Conservation (phyloP, 2,888 invertebrate genomes). For the Trissoscelio sp. region DNA sequence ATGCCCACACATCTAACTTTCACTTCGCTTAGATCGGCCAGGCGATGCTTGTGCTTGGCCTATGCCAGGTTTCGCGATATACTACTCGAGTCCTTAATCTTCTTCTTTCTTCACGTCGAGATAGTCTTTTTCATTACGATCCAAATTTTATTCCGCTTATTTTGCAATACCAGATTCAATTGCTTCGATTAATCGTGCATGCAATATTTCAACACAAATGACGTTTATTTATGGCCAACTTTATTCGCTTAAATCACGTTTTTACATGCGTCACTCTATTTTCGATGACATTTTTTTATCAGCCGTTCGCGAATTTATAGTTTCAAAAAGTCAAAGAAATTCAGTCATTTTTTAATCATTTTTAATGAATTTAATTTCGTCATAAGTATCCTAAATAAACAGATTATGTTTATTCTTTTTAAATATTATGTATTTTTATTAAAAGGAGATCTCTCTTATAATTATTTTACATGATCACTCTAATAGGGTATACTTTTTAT, state of each 20-base stretch:
- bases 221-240: constrained; percentile 59
- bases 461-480: too few relatives aligned
- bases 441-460: too few relatives aligned
- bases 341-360: too few relatives aligned
- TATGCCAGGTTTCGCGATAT: constrained; percentile 73
- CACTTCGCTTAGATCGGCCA: constrained; percentile 82
- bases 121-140: constrained; percentile 69
- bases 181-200: constrained; percentile 64
- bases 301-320: too few relatives aligned
- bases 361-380: too few relatives aligned
- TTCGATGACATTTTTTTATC: constrained; percentile 45
- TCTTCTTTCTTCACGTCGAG: constrained; percentile 69
- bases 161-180: constrained; percentile 64
- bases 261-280: constrained; percentile 52
- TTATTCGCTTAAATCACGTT: constrained; percentile 54
- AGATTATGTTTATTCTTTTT: too few relatives aligned
- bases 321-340: too few relatives aligned
- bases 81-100: constrained; percentile 71
- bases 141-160: constrained; percentile 67
- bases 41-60: constrained; percentile 69
- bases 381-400: too few relatives aligned
- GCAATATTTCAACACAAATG: constrained; percentile 65
- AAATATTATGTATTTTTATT: too few relatives aligned
- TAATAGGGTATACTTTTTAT: too few relatives aligned
- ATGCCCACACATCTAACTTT: constrained; percentile 84